These are phyloP conservation scores for Urocynchramus pylzowi DNA, from an alignment of 2,113 vertebrate species.

Conservation along the genomic window DNA sequence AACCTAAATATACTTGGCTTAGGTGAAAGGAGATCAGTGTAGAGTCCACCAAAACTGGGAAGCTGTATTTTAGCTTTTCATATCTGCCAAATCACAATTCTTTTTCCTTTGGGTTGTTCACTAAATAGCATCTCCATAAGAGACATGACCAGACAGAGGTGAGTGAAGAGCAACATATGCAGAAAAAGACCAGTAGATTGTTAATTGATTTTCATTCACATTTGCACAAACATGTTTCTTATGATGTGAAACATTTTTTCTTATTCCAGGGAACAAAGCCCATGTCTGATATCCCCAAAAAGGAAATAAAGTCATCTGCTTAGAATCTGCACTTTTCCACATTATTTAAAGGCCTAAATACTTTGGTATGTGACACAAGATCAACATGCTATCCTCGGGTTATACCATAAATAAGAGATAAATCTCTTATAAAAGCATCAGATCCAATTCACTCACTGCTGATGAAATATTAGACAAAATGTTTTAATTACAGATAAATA, in stretches of 20 bases:
- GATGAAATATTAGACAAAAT: background rate
- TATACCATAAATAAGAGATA: fast-evolving
- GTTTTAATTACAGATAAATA: background rate
- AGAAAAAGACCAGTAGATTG: background rate
- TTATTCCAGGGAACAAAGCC: background rate
- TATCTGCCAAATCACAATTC: background rate
- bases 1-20: background rate
- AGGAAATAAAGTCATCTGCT: background rate
- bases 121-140: background rate
- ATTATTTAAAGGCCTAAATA: background rate
- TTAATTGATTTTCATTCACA: background rate
- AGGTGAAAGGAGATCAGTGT: background rate
- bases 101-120: background rate
- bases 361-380: background rate
- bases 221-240: background rate
- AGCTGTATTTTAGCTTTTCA: background rate
- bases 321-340: background rate
- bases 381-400: background rate
- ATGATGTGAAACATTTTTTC: background rate
- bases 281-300: background rate
- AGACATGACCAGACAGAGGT: background rate
- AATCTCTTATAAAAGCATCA: background rate
- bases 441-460: background rate
- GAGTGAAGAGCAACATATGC: background rate
- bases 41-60: background rate